Base-by-base conservation (phyloP, 2,888 invertebrate genomes). In the Lithophane socia region DNA sequence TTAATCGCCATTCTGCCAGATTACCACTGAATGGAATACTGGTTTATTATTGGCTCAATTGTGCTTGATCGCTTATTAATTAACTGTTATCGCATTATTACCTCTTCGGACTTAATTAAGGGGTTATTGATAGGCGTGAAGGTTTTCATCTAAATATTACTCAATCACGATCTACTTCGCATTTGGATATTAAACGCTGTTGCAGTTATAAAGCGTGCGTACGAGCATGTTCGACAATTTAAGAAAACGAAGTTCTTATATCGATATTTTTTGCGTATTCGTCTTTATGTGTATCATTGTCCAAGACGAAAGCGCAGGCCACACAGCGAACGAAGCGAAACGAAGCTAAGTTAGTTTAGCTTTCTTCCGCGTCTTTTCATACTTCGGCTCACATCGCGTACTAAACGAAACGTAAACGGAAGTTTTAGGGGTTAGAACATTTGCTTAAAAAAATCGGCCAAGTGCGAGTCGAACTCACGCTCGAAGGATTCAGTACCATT, bases 21-120 rank as follows among this genome's bases (percentile, higher is more conserved):
- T 82, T 86, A 85, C 68, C 72, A 90, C 87, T 91, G 86, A 86
- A 77, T 72, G 75, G 80, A 78, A 87, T 86, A 80, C 83, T 79
- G 76, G 83, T 82, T 84, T 83, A 88, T 89, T 90, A 86, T 86
- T 83, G 80, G 83, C 81, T 80, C 83, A 82, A 90, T 89, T 88
- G 87, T 87, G 84, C 85, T 88, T 87, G 88, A 87, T 89, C 78
- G 87, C 74, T 90, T 89, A 90, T 91, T 93, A 92, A 93, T 93
- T 91, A 92, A 91, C 89, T 89, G 91, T 90, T 93, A 94, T 94
- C 93, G 93, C 87, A 85, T 89, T 91, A 91, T 87, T 90, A 85
- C 87, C 88, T 86, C 85, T 89, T 89, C 85, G 80, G 82, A 88
- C 80, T 91, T 91, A 91, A 93, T 92, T 89, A 91, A 89, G 86